These are phyloP conservation scores for Artibeus jamaicensis DNA, from an alignment of 2,797 vertebrate species.

Conservation along the genomic window DNA sequence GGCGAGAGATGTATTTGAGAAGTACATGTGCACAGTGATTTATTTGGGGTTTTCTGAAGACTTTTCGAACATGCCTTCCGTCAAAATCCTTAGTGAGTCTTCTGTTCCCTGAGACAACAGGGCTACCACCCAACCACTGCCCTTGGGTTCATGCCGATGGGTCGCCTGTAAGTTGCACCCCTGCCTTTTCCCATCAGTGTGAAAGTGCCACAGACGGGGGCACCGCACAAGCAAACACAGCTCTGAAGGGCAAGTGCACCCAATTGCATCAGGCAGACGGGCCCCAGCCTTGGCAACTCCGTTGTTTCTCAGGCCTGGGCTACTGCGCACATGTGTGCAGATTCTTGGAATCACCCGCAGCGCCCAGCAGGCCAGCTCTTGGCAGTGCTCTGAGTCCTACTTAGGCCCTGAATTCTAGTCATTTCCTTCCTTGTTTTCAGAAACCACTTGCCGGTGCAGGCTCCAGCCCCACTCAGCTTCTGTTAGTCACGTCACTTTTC, in stretches of 20 bases:
- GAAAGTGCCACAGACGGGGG: not conserved
- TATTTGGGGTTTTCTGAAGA: not conserved
- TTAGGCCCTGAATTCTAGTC: not conserved
- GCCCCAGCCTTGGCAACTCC: rapidly evolving
- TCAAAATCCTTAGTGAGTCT: not conserved
- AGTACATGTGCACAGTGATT: not conserved
- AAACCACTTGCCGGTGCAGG: not conserved
- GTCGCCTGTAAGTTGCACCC: not conserved
- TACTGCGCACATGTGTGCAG: rapidly evolving
- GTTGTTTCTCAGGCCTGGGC: not conserved
- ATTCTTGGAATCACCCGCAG: constrained; percentile 31
- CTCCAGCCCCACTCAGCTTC: not conserved
- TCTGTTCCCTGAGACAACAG: not conserved
- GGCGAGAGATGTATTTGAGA: not conserved
- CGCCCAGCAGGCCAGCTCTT: rapidly evolving
- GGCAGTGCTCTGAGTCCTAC: not conserved
- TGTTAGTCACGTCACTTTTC: not conserved
- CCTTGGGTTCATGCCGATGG: not conserved
- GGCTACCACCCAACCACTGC: not conserved
- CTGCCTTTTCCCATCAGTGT: not conserved
- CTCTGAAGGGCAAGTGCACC: rapidly evolving
- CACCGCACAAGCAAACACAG: rapidly evolving
- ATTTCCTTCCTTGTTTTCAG: constrained; percentile 81
- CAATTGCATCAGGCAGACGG: not conserved
- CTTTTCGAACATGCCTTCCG: not conserved